Percentiles rank a stretch among this genome's conserved stretches.
Evolutionary conservation across 1,140 invertebrate genomes (phyloP).

Genomic region (Oreohelix idahoensis): DNA sequence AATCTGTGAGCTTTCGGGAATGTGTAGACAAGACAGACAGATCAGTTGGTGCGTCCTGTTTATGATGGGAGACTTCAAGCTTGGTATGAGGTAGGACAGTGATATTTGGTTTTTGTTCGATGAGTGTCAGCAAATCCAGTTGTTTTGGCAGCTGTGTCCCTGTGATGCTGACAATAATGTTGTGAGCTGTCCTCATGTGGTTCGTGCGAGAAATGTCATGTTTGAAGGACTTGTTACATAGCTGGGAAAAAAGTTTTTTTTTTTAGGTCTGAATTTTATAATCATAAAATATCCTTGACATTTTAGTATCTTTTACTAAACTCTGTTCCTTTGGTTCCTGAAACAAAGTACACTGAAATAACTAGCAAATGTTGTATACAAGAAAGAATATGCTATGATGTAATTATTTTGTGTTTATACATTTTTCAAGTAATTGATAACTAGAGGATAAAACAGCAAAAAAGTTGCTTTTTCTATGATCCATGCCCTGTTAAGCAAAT

Average conservation of each 20-base stretch:
- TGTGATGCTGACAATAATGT: conserved; percentile 59
- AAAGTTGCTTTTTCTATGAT: too few species aligned
- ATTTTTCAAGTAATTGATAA: too few species aligned
- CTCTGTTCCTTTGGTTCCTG: too few species aligned
- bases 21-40: not conserved
- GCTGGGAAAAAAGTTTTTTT: conserved; percentile 48
- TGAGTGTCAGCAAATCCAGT: not conserved
- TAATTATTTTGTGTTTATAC: too few species aligned
- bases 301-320: too few species aligned
- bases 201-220: conserved; percentile 62
- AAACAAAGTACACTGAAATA: too few species aligned
- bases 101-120: conserved; percentile 12
- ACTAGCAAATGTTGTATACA: too few species aligned
- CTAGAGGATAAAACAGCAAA: too few species aligned
- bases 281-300: too few species aligned
- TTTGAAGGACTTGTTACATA: conserved; percentile 55
- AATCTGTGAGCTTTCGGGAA: conserved; percentile 14
- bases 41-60: not conserved
- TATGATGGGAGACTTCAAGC: not conserved
- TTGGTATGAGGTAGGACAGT: not conserved
- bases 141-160: conserved; percentile 14
- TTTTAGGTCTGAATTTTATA: too few species aligned
- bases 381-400: too few species aligned
- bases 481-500: too few species aligned
- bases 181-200: conserved; percentile 66